These are phyloP conservation scores for Pyrrhia umbra DNA, from an alignment of 2,888 invertebrate species.

Conservation along the genomic window DNA sequence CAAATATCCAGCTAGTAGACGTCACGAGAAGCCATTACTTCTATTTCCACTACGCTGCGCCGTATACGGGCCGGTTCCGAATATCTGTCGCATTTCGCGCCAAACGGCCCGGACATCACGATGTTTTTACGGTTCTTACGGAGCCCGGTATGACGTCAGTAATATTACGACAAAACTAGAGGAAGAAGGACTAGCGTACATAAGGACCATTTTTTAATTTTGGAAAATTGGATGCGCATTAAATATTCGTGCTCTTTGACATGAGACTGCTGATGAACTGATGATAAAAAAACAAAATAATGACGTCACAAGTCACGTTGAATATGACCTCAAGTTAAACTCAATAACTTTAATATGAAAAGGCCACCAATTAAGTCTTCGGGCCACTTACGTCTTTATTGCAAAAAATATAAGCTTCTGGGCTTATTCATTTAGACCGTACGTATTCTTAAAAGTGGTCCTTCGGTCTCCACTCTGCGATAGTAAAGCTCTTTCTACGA, in stretches of 20 bases:
- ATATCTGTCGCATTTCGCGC: constrained; percentile 64
- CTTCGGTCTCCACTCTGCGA: constrained; percentile 6
- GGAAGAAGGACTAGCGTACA: constrained; percentile 21
- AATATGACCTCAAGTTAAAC: neutral
- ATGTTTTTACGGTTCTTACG: constrained; percentile 64
- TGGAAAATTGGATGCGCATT: neutral
- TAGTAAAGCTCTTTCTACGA: constrained; percentile 27
- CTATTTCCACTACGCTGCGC: constrained; percentile 54
- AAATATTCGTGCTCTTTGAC: neutral
- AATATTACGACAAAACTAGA: neutral
- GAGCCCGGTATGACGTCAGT: constrained; percentile 47
- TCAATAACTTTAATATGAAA: neutral
- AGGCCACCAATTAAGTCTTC: neutral
- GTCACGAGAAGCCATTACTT: constrained; percentile 54
- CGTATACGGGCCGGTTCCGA: constrained; percentile 51
- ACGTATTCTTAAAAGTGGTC: constrained; percentile 1
- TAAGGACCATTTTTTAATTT: neutral
- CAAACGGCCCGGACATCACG: constrained; percentile 67
- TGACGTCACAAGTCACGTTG: neutral
- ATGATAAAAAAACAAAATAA: neutral
- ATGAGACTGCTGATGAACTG: neutral
- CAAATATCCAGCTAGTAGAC: constrained; percentile 30
- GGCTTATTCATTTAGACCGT: neutral
- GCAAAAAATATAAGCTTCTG: neutral
- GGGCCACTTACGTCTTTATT: neutral